Evolutionary conservation across 2,113 vertebrate genomes (phyloP).

Genomic region (Oreotrochilus melanogaster): DNA sequence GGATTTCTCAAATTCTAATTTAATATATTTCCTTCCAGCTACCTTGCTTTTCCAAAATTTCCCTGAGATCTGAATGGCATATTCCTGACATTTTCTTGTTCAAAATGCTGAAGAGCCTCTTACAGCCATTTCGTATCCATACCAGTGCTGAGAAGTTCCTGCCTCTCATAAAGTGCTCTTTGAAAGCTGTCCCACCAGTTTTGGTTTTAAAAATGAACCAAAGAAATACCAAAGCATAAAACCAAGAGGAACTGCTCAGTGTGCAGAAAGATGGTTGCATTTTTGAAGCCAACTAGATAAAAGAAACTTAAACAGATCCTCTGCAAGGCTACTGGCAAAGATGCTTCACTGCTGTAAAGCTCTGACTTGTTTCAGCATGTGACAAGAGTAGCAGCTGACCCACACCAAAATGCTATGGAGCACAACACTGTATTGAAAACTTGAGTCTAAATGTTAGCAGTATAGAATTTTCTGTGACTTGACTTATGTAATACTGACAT

Average conservation of each 20-base stretch:
- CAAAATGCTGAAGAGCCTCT: background rate
- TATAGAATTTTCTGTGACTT: background rate
- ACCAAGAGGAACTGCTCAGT: background rate
- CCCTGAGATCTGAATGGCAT: background rate
- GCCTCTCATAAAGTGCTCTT: background rate
- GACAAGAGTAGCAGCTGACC: background rate
- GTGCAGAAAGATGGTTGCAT: background rate
- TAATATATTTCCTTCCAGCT: background rate
- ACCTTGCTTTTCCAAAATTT: background rate
- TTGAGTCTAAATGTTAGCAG: background rate
- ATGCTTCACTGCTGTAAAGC: background rate
- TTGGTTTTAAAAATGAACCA: background rate
- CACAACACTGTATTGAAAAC: background rate
- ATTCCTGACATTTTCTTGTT: background rate
- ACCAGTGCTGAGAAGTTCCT: background rate
- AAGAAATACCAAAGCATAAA: background rate
- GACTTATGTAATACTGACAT: background rate
- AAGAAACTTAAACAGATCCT: background rate
- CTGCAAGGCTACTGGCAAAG: background rate
- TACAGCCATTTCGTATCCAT: background rate
- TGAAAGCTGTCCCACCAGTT: background rate
- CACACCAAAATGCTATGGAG: fast-evolving
- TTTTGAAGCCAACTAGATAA: background rate
- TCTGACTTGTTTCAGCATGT: background rate
- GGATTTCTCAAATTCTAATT: background rate